These are phyloP conservation scores for Oxycera nigricornis DNA, from an alignment of 2,888 invertebrate genomes.

Conservation along the genomic window DNA sequence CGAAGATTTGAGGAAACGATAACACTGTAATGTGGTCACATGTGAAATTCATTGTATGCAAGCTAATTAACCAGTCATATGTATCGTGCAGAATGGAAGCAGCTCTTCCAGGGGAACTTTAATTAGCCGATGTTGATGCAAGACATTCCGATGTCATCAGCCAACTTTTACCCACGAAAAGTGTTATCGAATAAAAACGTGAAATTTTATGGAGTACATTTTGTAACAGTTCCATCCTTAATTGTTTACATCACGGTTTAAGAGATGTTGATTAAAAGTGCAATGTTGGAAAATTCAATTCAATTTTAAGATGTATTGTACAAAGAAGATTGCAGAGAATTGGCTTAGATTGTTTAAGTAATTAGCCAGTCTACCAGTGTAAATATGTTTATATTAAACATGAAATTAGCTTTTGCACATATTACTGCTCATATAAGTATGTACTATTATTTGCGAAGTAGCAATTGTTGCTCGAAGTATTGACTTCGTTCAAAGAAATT, in stretches of 20 bases:
- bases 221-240: slow-evolving; percentile 19
- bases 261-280: too few relatives aligned
- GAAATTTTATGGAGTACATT: slow-evolving; percentile 1
- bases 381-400: slow-evolving; percentile 34
- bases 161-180: not conserved
- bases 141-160: not conserved
- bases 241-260: not conserved
- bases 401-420: slow-evolving; percentile 11
- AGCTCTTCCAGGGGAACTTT: slow-evolving; percentile 15
- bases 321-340: too few relatives aligned
- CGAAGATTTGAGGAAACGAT: too few relatives aligned
- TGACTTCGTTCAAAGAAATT: not conserved
- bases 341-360: too few relatives aligned
- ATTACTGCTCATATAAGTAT: not conserved
- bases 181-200: not conserved
- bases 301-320: too few relatives aligned
- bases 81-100: not conserved
- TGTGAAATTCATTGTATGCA: slow-evolving; percentile 22
- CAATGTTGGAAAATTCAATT: too few relatives aligned
- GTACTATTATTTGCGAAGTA: not conserved
- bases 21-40: not conserved
- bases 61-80: slow-evolving; percentile 12
- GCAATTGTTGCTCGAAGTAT: not conserved
- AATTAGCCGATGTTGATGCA: not conserved
- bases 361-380: too few relatives aligned